Evolutionary conservation across 2,888 invertebrate genomes (phyloP).

Genomic region (Onchidella celtica): DNA sequence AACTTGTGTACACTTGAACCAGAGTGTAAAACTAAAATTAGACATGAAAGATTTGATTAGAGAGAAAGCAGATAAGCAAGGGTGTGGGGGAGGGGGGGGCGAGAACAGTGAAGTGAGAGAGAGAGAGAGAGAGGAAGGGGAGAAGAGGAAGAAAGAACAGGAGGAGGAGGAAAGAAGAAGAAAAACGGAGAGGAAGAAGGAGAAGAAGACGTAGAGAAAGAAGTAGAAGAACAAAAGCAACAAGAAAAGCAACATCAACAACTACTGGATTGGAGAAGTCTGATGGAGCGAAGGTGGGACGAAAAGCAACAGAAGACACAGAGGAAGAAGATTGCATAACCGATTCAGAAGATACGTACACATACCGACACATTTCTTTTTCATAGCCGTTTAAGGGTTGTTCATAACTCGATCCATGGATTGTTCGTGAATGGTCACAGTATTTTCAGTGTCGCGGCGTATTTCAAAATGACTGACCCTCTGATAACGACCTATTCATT

Average conservation of each 20-base stretch:
- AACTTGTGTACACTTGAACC: too few species aligned
- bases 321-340: constrained; percentile 4
- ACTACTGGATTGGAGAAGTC: not conserved
- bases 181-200: constrained; percentile 16
- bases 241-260: constrained; percentile 11
- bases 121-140: not conserved
- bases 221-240: constrained; percentile 3
- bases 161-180: constrained; percentile 15
- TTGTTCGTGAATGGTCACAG: too few species aligned
- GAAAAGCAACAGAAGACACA: constrained; percentile 13
- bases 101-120: not conserved
- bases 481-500: too few species aligned
- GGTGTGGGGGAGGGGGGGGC: not conserved
- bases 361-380: too few species aligned
- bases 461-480: too few species aligned
- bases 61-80: not conserved
- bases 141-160: constrained; percentile 33
- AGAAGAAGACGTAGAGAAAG: not conserved
- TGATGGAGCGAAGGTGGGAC: not conserved
- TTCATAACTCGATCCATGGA: too few species aligned
- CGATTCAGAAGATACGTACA: not conserved
- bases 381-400: too few species aligned
- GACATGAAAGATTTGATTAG: too few species aligned
- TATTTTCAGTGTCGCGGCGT: too few species aligned
- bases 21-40: not conserved